Base-by-base conservation (phyloP, 2,888 invertebrate genomes). In the Lagria hirta region DNA sequence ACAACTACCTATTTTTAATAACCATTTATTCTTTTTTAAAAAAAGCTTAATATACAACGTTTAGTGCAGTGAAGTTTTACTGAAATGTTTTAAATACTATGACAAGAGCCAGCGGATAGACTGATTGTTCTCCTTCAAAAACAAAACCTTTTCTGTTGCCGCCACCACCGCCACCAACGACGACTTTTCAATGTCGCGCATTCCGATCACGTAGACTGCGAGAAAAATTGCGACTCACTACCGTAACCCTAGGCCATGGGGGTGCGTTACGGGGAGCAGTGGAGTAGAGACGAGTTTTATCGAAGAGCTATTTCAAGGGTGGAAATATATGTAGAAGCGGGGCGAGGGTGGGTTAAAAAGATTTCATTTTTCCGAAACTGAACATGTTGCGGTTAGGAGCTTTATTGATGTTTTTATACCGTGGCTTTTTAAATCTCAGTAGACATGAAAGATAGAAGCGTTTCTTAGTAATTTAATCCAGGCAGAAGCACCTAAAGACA, bases 211-310 rank as follows among this genome's bases (percentile, higher is more conserved):
- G 71, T 71, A 70, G 64, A 53, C 67, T 66, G 69, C 70, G 69
- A 70, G 71, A 71, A 71, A 71, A 71, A 71, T 71, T 71, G 71
- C 71, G 68, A 70, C 66, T 69, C 68, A 64, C 68, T 65, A 63
- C 65, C 62, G 64, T 66, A 61, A 63, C 64, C 67, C 68, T 56
- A 52, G 61, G 61, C 63, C 42, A 49, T 43, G 45, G 54, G 55
- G 48, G 51, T 46, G 44, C 42, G 48, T 48, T 38, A 37, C 41
- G 45, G 34, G 46, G 51, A 38, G 36, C 15, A 18, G 37, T 7
- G 36, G 23, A 29, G 44, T 10, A 12, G 33, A 11, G 51, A 51
- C 44, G 61, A 60, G 62, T 64, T 63, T 62, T 66, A 68, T 68
- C 65, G 68, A 58, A 67, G 68, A 65, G 64, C 66, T 65, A 69